Percentiles rank a stretch among this genome's conserved stretches.
phyloP scores from a whole-genome alignment of 2,888 invertebrate species.

The Osmoderma eremita region DNA sequence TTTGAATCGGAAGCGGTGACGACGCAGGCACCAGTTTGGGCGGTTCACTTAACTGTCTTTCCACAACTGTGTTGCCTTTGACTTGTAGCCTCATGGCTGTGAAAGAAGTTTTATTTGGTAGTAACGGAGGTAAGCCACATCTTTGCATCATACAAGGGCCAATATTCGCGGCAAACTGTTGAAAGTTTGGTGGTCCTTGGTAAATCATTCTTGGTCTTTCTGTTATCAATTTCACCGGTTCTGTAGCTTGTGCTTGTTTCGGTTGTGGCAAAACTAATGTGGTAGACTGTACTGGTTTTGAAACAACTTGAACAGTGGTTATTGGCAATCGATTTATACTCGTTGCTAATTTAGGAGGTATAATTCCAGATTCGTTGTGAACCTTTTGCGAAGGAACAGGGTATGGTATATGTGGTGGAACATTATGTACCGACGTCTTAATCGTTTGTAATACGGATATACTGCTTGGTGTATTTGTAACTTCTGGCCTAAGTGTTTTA shows the following conservation, averaged over 20 bases:
- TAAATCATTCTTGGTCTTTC: conserved; percentile 47
- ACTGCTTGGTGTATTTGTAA: conserved; percentile 10
- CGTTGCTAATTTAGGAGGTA: conserved; percentile 28
- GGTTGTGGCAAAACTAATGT: conserved; percentile 63
- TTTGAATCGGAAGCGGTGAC: conserved; percentile 9
- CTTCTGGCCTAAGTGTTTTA: conserved; percentile 14
- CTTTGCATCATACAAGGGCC: conserved; percentile 64
- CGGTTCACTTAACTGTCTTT: conserved; percentile 43
- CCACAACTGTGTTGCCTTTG: conserved; percentile 31
- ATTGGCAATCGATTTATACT: conserved; percentile 64
- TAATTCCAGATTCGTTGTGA: conserved; percentile 5
- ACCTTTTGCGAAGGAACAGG: conserved; percentile 32
- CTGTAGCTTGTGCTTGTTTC: conserved; percentile 57
- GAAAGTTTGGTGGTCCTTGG: conserved; percentile 37
- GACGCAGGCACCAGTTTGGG: conserved; percentile 46
- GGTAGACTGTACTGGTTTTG: conserved; percentile 68
- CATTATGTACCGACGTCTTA: conserved; percentile 30
- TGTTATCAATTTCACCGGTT: conserved; percentile 57
- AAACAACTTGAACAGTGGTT: conserved; percentile 67
- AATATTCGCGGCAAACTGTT: conserved; percentile 45
- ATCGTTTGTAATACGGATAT: conserved; percentile 28
- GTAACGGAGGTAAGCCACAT: conserved; percentile 51
- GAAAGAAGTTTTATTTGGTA: conserved; percentile 39
- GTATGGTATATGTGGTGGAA: conserved; percentile 39
- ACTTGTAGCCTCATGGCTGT: conserved; percentile 22